These are phyloP conservation scores for Rhynchotus rufescens DNA, from an alignment of 2,797 vertebrate genomes.

Conservation along the genomic window DNA sequence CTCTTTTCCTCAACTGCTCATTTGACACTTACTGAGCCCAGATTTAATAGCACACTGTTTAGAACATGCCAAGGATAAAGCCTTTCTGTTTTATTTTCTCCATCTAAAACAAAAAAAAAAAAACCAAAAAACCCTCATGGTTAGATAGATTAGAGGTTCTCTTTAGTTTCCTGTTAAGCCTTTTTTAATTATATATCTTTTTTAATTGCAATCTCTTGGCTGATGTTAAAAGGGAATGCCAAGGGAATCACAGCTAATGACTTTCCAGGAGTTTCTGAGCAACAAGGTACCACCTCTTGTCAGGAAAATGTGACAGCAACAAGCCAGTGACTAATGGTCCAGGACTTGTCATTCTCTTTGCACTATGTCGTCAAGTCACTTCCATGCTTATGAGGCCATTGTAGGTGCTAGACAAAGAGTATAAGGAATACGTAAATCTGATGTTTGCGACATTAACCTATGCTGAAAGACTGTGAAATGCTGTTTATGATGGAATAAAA, in stretches of 20 bases:
- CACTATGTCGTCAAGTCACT: neutral
- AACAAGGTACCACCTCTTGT: conserved; percentile 29
- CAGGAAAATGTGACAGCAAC: conserved; percentile 10
- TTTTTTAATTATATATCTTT: neutral
- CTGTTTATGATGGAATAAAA: neutral
- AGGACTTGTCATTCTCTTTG: neutral
- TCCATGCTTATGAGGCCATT: neutral
- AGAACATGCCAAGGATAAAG: neutral
- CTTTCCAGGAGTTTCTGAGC: neutral
- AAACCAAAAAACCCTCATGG: neutral
- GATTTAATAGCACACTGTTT: neutral
- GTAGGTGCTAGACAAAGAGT: neutral
- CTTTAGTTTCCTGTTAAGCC: neutral
- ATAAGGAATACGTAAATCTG: neutral
- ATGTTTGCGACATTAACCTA: neutral
- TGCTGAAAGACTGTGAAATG: neutral
- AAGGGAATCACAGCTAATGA: neutral
- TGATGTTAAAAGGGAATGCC: conserved; percentile 1
- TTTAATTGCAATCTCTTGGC: neutral
- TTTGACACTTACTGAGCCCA: neutral
- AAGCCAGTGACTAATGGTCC: neutral
- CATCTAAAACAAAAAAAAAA: neutral
- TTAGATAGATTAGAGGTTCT: neutral
- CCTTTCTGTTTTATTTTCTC: neutral
- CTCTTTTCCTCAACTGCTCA: neutral